Evolutionary conservation across 1,140 invertebrate species (phyloP).

Genomic region (Nephila pilipes): DNA sequence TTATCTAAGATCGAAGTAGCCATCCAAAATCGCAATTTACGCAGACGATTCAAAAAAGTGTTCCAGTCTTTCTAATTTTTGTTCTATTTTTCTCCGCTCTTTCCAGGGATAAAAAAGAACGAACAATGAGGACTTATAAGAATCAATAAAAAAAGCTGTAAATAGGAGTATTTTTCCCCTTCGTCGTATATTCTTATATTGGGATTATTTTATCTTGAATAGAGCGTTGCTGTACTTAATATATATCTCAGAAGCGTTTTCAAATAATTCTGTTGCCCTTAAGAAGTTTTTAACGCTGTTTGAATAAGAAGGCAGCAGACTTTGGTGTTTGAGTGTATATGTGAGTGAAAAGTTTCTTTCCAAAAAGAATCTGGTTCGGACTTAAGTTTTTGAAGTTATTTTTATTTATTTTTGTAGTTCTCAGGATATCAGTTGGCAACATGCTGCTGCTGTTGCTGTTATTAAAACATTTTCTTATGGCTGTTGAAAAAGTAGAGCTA

Average conservation of each 20-base stretch:
- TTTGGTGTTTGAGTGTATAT: background rate
- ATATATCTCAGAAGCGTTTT: slow-evolving; percentile 1
- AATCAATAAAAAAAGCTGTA: slow-evolving; percentile 32
- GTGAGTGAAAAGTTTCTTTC: background rate
- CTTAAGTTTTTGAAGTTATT: background rate
- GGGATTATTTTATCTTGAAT: slow-evolving; percentile 1
- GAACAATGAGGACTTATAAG: slow-evolving; percentile 4
- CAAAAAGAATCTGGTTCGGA: background rate
- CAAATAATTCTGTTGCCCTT: slow-evolving; percentile 3
- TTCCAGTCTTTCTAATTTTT: slow-evolving; percentile 21
- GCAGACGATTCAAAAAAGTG: slow-evolving; percentile 20
- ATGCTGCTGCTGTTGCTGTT: background rate
- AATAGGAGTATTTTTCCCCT: slow-evolving; percentile 16
- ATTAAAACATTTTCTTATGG: background rate
- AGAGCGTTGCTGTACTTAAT: background rate
- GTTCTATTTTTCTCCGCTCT: background rate
- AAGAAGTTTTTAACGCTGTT: background rate
- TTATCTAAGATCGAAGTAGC: slow-evolving; percentile 3
- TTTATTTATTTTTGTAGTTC: background rate
- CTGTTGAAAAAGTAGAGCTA: background rate
- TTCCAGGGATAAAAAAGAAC: background rate
- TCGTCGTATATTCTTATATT: slow-evolving; percentile 16
- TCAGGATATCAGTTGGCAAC: background rate
- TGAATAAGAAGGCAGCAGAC: background rate
- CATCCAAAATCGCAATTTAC: slow-evolving; percentile 21